Evolutionary conservation across 1,140 invertebrate genomes (phyloP).

Genomic region (Pseudomyrmex cubaensis): DNA sequence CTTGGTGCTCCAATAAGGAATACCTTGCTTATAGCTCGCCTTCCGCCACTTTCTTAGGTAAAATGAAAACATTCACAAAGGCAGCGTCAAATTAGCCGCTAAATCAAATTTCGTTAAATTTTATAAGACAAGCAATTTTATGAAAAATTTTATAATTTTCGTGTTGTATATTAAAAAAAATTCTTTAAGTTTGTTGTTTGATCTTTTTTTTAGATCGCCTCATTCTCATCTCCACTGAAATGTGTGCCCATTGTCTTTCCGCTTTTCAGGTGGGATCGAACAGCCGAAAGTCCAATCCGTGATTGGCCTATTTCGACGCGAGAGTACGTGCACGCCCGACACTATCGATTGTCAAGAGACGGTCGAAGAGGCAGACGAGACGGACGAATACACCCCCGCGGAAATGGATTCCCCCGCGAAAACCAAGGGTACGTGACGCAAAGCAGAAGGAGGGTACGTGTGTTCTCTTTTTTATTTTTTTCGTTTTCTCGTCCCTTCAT

Average conservation of each 20-base stretch:
- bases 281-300: slow-evolving; percentile 85
- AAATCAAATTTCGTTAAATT: slow-evolving; percentile 27
- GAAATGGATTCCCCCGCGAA: slow-evolving; percentile 76
- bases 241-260: slow-evolving; percentile 23
- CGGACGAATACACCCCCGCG: slow-evolving; percentile 75
- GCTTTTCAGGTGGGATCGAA: slow-evolving; percentile 83
- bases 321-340: slow-evolving; percentile 80
- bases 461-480: slow-evolving; percentile 25
- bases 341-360: slow-evolving; percentile 76
- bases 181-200: too few relatives aligned
- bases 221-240: background rate
- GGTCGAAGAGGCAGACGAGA: slow-evolving; percentile 80
- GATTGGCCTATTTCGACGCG: slow-evolving; percentile 84
- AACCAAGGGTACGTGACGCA: slow-evolving; percentile 75
- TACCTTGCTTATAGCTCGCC: slow-evolving; percentile 96
- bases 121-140: slow-evolving; percentile 18
- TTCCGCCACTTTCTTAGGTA: slow-evolving; percentile 95
- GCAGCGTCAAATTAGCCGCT: slow-evolving; percentile 3
- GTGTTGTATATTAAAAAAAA: background rate
- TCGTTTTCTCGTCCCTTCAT: background rate
- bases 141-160: too few relatives aligned
- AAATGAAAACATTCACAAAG: slow-evolving; percentile 50
- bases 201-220: background rate
- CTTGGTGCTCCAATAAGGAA: slow-evolving; percentile 96
- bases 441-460: slow-evolving; percentile 55